A percentile compares a stretch with the other conserved stretches of the same genome.
Evolutionary conservation across 2,888 invertebrate species (phyloP).

Genomic region (Eilema sororculum): DNA sequence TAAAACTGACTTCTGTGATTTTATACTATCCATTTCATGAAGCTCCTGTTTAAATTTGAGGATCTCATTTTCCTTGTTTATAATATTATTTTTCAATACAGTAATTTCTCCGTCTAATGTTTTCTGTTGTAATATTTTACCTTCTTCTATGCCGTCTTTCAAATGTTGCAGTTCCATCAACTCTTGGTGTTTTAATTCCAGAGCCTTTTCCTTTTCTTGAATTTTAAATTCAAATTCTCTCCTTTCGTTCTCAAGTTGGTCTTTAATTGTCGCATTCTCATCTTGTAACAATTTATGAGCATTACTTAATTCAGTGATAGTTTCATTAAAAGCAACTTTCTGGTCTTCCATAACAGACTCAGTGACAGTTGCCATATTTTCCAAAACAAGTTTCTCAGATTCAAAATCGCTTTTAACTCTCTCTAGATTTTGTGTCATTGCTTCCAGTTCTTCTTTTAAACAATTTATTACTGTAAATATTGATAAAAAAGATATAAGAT

Average conservation of each 20-base stretch:
- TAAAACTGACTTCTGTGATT: slow-evolving; percentile 17
- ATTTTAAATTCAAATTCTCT: slow-evolving; percentile 47
- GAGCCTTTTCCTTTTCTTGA: slow-evolving; percentile 51
- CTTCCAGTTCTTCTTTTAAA: slow-evolving; percentile 64
- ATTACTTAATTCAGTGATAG: slow-evolving; percentile 59
- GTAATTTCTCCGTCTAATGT: slow-evolving; percentile 37
- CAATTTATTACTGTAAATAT: slow-evolving; percentile 58
- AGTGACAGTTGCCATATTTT: slow-evolving; percentile 73
- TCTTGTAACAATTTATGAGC: slow-evolving; percentile 55
- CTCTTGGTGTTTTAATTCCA: slow-evolving; percentile 50
- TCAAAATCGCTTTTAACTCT: slow-evolving; percentile 70
- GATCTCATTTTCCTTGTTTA: slow-evolving; percentile 33
- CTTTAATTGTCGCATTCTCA: slow-evolving; percentile 54
- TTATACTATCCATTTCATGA: slow-evolving; percentile 32
- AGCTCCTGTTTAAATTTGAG: slow-evolving; percentile 49
- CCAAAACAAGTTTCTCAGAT: slow-evolving; percentile 68
- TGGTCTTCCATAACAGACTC: slow-evolving; percentile 76
- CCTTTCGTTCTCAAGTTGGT: slow-evolving; percentile 44
- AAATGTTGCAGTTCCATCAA: slow-evolving; percentile 43
- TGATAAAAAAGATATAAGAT: neutral
- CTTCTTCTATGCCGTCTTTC: slow-evolving; percentile 43
- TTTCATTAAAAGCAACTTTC: slow-evolving; percentile 59
- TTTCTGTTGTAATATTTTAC: slow-evolving; percentile 42
- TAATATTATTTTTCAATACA: slow-evolving; percentile 21
- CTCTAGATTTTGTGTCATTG: slow-evolving; percentile 63